A percentile compares a stretch with the other conserved stretches of the same genome.
phyloP scores from a whole-genome alignment of 2,888 invertebrate genomes.

The Muschampia plurimacula region DNA sequence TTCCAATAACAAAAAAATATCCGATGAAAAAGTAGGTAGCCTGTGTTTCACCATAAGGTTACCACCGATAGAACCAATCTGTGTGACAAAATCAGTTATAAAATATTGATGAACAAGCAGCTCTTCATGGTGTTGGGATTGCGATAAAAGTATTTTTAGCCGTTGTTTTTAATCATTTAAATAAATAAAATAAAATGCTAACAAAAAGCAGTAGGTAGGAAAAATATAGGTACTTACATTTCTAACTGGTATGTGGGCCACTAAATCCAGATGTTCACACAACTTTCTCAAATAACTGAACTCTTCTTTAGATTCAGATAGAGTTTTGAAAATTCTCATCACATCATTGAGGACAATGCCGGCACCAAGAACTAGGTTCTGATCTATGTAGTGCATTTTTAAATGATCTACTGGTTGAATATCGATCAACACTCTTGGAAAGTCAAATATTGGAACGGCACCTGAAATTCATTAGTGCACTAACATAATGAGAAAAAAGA shows the following conservation, averaged over 20 bases:
- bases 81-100: constrained; percentile 44
- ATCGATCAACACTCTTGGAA: constrained; percentile 85
- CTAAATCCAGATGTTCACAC: constrained; percentile 86
- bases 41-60: constrained; percentile 88
- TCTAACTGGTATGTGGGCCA: constrained; percentile 88
- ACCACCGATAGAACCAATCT: constrained; percentile 88
- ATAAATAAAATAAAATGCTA: no score
- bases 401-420: constrained; percentile 86
- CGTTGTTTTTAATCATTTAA: no score
- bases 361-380: constrained; percentile 82
- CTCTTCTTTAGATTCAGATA: constrained; percentile 54
- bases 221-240: constrained; percentile 46
- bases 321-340: constrained; percentile 68
- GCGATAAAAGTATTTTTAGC: no score
- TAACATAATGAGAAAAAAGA: not conserved
- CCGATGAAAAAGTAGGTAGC: constrained; percentile 87
- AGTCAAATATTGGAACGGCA: constrained; percentile 63
- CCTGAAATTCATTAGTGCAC: constrained; percentile 54
- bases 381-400: constrained; percentile 64
- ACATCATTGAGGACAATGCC: constrained; percentile 77
- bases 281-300: constrained; percentile 85
- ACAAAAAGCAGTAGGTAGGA: no score
- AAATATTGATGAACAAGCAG: no score
- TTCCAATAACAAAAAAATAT: constrained; percentile 86
- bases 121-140: no score